Conservation (phyloP, 1,140 invertebrate species). For the Nasonia longicornis region DNA sequence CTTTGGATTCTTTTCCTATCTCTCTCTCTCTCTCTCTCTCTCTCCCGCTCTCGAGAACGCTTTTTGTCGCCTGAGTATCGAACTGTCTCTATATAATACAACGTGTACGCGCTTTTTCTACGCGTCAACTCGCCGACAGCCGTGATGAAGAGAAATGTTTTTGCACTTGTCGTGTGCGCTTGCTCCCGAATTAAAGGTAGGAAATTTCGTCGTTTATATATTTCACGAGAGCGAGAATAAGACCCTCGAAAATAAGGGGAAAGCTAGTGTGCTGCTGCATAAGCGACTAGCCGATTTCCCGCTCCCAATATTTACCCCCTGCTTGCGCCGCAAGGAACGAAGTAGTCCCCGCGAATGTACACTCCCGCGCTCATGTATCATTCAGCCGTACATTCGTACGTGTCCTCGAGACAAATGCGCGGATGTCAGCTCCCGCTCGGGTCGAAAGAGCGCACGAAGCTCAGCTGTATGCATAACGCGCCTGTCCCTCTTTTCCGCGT, state of each 20-base stretch:
- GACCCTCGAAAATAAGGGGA: too few species aligned
- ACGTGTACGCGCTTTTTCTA: background rate
- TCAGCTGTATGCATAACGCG: too few species aligned
- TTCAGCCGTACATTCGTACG: slow-evolving; percentile 25
- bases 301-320: background rate
- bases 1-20: background rate
- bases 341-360: background rate
- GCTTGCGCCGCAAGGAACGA: background rate
- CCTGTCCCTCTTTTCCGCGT: background rate
- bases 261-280: too few species aligned
- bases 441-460: background rate
- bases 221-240: background rate
- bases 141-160: background rate
- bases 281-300: background rate
- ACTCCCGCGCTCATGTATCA: background rate
- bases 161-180: too few species aligned
- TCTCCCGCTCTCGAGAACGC: too few species aligned
- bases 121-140: background rate
- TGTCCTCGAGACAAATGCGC: slow-evolving; percentile 12
- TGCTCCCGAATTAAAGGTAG: background rate
- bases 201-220: background rate
- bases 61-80: background rate
- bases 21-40: background rate
- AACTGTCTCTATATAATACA: too few species aligned
- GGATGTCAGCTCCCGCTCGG: background rate